Percentiles rank a stretch among this genome's conserved stretches.
Conservation (phyloP, 2,888 invertebrate species). For the Alloscopus bannaensis region DNA sequence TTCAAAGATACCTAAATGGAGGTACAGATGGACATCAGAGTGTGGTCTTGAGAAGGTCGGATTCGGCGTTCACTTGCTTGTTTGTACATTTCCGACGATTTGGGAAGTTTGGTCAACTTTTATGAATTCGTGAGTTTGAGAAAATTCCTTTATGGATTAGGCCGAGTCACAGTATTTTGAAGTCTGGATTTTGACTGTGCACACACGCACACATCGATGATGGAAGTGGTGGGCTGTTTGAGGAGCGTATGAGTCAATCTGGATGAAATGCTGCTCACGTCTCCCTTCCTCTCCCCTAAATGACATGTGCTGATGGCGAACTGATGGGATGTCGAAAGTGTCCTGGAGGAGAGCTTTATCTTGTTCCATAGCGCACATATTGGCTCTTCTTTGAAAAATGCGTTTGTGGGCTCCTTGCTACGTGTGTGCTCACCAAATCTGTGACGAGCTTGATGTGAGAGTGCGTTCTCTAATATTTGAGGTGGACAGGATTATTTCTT, state of each 20-base stretch:
- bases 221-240: slow-evolving; percentile 2
- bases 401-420: slow-evolving; percentile 8
- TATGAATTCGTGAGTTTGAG: slow-evolving; percentile 32
- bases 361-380: slow-evolving; percentile 21
- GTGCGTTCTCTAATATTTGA: slow-evolving; percentile 11
- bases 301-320: slow-evolving; percentile 68
- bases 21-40: not conserved
- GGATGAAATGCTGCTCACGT: slow-evolving; percentile 59
- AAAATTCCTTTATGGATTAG: slow-evolving; percentile 47
- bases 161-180: not conserved
- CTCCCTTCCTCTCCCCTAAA: slow-evolving; percentile 52
- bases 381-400: slow-evolving; percentile 1
- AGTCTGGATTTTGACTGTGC: not conserved
- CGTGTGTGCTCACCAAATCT: slow-evolving; percentile 15
- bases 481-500: slow-evolving; percentile 14
- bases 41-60: too few species aligned
- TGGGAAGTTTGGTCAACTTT: slow-evolving; percentile 57
- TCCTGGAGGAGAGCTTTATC: slow-evolving; percentile 60
- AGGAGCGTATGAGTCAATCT: slow-evolving; percentile 44
- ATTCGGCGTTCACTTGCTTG: too few species aligned
- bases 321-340: slow-evolving; percentile 56
- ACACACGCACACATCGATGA: slow-evolving; percentile 1
- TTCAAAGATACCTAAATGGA: slow-evolving; percentile 1
- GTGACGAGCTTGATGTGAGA: slow-evolving; percentile 12
- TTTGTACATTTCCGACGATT: slow-evolving; percentile 25